Percentiles rank a stretch among this genome's conserved stretches.
Conservation (phyloP, 2,888 invertebrate species). For the Agrenia bidenticulata region DNA sequence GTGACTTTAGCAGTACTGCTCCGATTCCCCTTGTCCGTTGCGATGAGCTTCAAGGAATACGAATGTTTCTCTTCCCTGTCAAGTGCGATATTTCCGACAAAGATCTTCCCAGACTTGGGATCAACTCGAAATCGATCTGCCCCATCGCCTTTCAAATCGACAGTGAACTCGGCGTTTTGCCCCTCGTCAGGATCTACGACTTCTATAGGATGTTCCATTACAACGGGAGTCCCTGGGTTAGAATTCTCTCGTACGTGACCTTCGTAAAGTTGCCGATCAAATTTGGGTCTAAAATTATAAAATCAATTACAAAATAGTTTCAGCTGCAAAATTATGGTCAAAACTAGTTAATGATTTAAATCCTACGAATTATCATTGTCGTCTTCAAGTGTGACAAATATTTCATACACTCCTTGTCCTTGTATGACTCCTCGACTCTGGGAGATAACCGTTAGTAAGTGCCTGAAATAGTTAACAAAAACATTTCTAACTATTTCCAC, state of each 20-base stretch:
- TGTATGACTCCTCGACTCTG: conserved; percentile 69
- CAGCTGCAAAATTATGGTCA: too few relatives aligned
- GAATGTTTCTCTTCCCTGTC: conserved; percentile 72
- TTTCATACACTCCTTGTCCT: conserved; percentile 74
- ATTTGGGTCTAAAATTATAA: conserved; percentile 62
- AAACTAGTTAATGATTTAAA: too few relatives aligned
- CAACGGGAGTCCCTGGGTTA: conserved; percentile 67
- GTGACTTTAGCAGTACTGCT: conserved; percentile 71
- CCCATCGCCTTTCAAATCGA: conserved; percentile 72
- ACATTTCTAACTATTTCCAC: neutral
- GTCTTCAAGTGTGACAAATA: conserved; percentile 76
- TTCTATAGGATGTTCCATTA: conserved; percentile 67
- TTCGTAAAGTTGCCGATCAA: conserved; percentile 70
- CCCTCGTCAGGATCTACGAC: conserved; percentile 73
- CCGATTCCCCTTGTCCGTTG: conserved; percentile 70
- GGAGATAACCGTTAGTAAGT: conserved; percentile 73
- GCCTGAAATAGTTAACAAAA: conserved; percentile 29
- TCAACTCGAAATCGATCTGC: conserved; percentile 72
- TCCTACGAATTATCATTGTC: conserved; percentile 72
- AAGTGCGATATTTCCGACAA: conserved; percentile 61
- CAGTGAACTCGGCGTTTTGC: conserved; percentile 67
- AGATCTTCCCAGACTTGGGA: conserved; percentile 65
- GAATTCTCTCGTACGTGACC: conserved; percentile 79
- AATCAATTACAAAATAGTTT: too few relatives aligned
- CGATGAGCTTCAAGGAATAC: conserved; percentile 71